Evolutionary conservation across 2,797 vertebrate species (phyloP).

Genomic region (Arnoldichthys spilopterus): DNA sequence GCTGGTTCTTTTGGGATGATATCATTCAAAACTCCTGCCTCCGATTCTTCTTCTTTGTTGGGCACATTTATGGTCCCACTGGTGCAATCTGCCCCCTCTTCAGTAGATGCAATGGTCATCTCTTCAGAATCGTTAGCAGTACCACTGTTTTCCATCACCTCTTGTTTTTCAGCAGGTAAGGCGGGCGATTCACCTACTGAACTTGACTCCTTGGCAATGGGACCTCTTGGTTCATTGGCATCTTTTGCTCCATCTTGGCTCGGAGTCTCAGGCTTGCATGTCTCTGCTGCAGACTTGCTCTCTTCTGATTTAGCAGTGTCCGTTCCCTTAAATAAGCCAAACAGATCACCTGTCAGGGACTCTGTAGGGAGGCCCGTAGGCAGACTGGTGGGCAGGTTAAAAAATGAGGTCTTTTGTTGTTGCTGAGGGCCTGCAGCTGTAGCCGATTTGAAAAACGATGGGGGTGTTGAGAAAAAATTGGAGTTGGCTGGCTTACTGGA

Average conservation of each 20-base stretch:
- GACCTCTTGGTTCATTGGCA: constrained; percentile 22
- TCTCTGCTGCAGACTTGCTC: constrained; percentile 29
- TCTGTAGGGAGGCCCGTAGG: constrained; percentile 80
- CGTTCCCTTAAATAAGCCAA: constrained; percentile 86
- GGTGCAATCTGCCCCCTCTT: constrained; percentile 14
- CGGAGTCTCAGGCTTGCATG: constrained; percentile 15
- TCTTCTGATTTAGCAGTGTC: constrained; percentile 71
- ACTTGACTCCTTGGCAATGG: constrained; percentile 6
- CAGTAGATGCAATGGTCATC: constrained; percentile 31
- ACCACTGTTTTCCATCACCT: not conserved
- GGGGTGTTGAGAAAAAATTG: constrained; percentile 84
- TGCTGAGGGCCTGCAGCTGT: constrained; percentile 72
- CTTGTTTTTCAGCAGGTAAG: not conserved
- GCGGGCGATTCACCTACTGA: constrained; percentile 8
- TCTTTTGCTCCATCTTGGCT: constrained; percentile 16
- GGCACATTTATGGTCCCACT: not conserved
- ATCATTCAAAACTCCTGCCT: constrained; percentile 32
- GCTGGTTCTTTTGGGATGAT: constrained; percentile 25
- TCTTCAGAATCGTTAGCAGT: not conserved
- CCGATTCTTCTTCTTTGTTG: constrained; percentile 51
- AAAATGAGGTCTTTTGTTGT: constrained; percentile 86
- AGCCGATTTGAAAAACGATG: constrained; percentile 75
- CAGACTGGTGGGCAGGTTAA: constrained; percentile 82
- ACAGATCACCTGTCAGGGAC: constrained; percentile 83
- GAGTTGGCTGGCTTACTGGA: constrained; percentile 82